Evolutionary conservation across 2,888 invertebrate genomes (phyloP), one percentile per base, ranked within the genome.

Genomic region (Choristoneura rosaceana): DNA sequence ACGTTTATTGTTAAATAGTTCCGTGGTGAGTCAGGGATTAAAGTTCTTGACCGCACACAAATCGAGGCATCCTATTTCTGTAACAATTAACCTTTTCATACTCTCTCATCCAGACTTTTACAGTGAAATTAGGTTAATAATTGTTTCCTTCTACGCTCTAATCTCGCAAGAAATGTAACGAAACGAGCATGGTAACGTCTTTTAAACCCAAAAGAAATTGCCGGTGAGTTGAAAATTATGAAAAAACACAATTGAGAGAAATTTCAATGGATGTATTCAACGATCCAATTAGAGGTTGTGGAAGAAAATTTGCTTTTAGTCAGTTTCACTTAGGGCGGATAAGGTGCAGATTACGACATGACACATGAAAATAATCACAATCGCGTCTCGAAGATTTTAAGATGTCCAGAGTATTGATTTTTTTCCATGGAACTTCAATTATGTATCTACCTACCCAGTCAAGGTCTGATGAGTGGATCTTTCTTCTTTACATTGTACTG

Each of bases 101-200:
- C 25, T 25, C 4, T 4, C 25, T 25, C 2, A 17, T 25, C 25
- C 17, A 12, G 10, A 25, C 8, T 15, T 52, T 52, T 15, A 17
- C 50, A 12, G 43, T 43, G 43, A 43, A 43, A 43, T 15, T 52
- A 52, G 17, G 3, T 52, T 15, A 52, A 52, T 52, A 52, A 25
- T 55, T 55, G 25, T 55, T 55, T 55, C 12, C 55, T 55, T 55
- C 55, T 12, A 25, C 55, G 25, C 55, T 55, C 25, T 55, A 25
- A 25, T 55, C 12, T 4, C 25, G 55, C 17, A 25, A 4, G 55
- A 12, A 17, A 55, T 25, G 55, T 55, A 55, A 55, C 55, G 55
- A 55, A 55, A 55, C 55, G 55, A 55, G 55, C 55, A 55, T 25
- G 55, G 25, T 55, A 55, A 55, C 55, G 55, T 55, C 25, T 55